Percentiles rank a stretch among this genome's conserved stretches.
These are phyloP conservation scores for Terebella lapidaria DNA, from an alignment of 2,888 invertebrate genomes.

Conservation along the genomic window DNA sequence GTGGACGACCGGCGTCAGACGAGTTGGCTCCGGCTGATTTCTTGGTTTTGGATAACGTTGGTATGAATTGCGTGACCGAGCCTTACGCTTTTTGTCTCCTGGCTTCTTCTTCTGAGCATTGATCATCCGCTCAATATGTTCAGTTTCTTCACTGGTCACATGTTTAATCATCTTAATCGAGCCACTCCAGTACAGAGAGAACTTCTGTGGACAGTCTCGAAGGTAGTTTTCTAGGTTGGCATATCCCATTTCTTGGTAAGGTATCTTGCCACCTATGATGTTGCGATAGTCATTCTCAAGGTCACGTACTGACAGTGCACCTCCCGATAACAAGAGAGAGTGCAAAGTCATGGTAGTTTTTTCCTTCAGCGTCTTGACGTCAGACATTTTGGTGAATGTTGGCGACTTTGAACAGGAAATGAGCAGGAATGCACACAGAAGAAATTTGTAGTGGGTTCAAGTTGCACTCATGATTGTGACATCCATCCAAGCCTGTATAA, in stretches of 20 bases:
- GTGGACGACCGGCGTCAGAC: not conserved
- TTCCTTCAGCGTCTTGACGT: not conserved
- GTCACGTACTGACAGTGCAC: not conserved
- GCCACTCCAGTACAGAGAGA: not conserved
- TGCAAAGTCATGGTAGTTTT: not conserved
- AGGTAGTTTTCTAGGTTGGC: not conserved
- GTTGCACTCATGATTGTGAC: too few species aligned
- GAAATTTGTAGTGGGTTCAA: too few species aligned
- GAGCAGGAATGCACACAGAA: too few species aligned
- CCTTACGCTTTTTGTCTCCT: too few species aligned
- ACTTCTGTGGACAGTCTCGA: not conserved
- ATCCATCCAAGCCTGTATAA: too few species aligned
- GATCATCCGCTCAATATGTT: constrained; percentile 1
- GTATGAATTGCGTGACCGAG: too few species aligned
- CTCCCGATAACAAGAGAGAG: not conserved
- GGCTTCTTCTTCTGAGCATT: not conserved
- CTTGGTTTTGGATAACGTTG: not conserved
- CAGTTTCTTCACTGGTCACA: not conserved
- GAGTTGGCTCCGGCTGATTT: not conserved
- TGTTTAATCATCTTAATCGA: not conserved
- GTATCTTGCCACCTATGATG: not conserved
- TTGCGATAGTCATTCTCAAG: not conserved
- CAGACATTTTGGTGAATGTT: too few species aligned
- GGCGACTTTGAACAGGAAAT: too few species aligned
- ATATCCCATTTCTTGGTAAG: not conserved